A percentile compares a stretch with the other conserved stretches of the same genome.
These are phyloP conservation scores for Toxotes jaculatrix DNA, from an alignment of 2,113 vertebrate genomes.

Conservation along the genomic window DNA sequence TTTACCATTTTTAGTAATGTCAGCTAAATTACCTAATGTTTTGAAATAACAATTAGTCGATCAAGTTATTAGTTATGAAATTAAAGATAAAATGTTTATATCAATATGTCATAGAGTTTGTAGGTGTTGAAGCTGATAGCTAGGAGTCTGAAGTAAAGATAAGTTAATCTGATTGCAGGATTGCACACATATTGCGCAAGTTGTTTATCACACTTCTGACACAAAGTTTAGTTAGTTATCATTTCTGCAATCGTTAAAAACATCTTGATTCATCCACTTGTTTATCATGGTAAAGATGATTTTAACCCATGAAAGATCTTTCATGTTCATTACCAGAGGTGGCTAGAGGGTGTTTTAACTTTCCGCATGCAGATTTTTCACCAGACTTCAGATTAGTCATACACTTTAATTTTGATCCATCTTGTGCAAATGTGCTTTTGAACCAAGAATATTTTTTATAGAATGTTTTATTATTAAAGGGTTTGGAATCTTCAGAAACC, in stretches of 20 bases:
- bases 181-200: neutral
- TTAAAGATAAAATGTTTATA: neutral
- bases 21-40: no score
- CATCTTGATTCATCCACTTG: neutral
- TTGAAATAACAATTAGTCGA: no score
- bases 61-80: no score
- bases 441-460: neutral
- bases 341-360: neutral
- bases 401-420: neutral
- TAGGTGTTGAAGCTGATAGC: neutral
- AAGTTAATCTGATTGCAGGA: neutral
- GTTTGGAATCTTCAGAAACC: neutral
- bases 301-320: neutral
- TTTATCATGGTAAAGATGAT: conserved; percentile 3
- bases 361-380: neutral
- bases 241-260: conserved; percentile 7
- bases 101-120: neutral
- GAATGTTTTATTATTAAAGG: neutral
- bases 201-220: neutral
- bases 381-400: neutral
- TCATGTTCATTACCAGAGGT: conserved; percentile 2
- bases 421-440: neutral
- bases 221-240: neutral
- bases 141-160: neutral
- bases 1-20: no score